Evolutionary conservation across 1,140 invertebrate genomes (phyloP).

Genomic region (Drosophila quadrilineata): DNA sequence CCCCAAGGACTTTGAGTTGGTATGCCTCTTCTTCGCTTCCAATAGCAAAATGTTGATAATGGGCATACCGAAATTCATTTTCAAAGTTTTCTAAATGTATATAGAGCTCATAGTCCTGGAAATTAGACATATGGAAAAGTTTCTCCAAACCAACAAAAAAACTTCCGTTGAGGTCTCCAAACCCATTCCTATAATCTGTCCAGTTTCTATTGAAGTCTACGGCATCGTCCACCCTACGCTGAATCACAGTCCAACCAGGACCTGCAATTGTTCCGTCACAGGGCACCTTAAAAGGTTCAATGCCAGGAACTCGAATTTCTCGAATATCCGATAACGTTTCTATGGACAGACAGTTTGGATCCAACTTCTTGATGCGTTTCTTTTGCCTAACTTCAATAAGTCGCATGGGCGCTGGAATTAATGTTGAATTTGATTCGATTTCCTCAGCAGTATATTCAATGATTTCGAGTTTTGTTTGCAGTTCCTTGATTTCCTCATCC

Average conservation of each 20-base stretch:
- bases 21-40: conserved; percentile 15
- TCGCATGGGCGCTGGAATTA: neutral
- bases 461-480: neutral
- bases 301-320: conserved; percentile 16
- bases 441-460: neutral
- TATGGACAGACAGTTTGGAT: conserved; percentile 10
- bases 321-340: conserved; percentile 5
- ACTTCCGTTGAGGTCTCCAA: conserved; percentile 13
- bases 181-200: conserved; percentile 20
- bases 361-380: neutral
- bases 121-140: conserved; percentile 18
- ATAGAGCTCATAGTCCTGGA: conserved; percentile 15
- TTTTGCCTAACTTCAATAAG: neutral
- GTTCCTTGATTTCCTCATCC: conserved; percentile 7
- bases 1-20: neutral
- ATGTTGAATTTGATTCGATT: neutral
- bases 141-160: conserved; percentile 28
- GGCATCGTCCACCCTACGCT: conserved; percentile 3
- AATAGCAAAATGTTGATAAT: conserved; percentile 19
- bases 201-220: conserved; percentile 22
- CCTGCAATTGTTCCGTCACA: conserved; percentile 20
- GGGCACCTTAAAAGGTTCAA: conserved; percentile 5
- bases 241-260: conserved; percentile 23
- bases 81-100: conserved; percentile 17
- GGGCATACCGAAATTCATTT: conserved; percentile 2